These are phyloP conservation scores for Neopelma chrysocephalum DNA, from an alignment of 2,797 vertebrate genomes.

Conservation along the genomic window DNA sequence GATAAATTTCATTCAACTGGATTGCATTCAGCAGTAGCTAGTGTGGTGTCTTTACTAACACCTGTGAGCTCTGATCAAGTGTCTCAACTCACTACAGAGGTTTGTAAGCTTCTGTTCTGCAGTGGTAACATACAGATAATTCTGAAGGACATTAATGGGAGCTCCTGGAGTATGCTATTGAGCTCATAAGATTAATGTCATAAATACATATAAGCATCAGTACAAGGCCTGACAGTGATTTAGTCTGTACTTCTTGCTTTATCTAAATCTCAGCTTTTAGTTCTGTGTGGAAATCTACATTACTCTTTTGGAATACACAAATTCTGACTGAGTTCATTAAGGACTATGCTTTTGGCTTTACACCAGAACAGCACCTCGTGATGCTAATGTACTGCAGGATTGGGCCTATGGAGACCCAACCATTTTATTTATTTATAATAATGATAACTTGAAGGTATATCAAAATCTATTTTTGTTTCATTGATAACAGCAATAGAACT, in stretches of 20 bases:
- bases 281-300: neutral
- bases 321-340: neutral
- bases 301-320: neutral
- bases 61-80: neutral
- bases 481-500: constrained; percentile 3
- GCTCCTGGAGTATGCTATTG: neutral
- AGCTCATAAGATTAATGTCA: neutral
- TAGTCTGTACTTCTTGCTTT: neutral
- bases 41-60: constrained; percentile 22
- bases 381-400: neutral
- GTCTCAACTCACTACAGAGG: neutral
- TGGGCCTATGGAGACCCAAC: neutral
- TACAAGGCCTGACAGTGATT: neutral
- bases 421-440: constrained; percentile 21
- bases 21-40: constrained; percentile 17
- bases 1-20: constrained; percentile 26
- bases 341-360: neutral
- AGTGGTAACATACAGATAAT: neutral
- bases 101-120: neutral
- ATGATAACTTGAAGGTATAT: neutral
- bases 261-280: neutral
- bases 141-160: neutral
- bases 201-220: neutral
- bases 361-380: neutral
- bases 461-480: neutral